phyloP scores from a whole-genome alignment of 2,113 vertebrate species.

The Scartelaos histophorus region DNA sequence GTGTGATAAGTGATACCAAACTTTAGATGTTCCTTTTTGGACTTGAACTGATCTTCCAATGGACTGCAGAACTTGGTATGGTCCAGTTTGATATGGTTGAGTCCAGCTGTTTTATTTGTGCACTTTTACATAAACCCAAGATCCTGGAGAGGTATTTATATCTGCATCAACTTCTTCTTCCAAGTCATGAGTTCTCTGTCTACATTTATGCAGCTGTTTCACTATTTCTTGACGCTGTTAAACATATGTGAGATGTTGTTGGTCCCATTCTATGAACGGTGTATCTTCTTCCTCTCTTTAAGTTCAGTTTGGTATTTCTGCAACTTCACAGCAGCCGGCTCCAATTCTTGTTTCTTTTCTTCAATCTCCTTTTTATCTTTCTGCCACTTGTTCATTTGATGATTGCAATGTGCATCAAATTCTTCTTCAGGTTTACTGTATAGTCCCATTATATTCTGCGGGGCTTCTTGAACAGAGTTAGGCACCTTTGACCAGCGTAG shows the following conservation, averaged over 20 bases:
- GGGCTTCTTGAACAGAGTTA: too few relatives aligned
- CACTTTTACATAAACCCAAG: background rate
- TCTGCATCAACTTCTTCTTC: background rate
- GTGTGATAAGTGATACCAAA: background rate
- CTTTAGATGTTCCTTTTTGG: background rate
- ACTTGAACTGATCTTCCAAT: background rate
- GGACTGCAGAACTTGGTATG: background rate
- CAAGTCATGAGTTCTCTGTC: background rate
- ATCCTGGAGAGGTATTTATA: background rate
- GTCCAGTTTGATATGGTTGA: background rate
- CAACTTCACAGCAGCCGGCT: too few relatives aligned
- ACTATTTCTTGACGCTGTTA: background rate
- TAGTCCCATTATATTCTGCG: too few relatives aligned
- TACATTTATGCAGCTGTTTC: background rate
- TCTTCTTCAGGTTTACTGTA: too few relatives aligned
- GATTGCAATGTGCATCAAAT: too few relatives aligned
- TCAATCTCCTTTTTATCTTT: too few relatives aligned
- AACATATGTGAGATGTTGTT: background rate
- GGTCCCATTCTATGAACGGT: background rate
- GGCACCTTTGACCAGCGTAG: too few relatives aligned
- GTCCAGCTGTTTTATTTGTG: background rate
- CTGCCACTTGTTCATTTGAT: too few relatives aligned
- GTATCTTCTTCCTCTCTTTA: too few relatives aligned
- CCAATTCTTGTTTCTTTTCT: too few relatives aligned
- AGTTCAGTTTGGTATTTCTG: too few relatives aligned